A percentile compares a stretch with the other conserved stretches of the same genome.
These are phyloP conservation scores for Alauda arvensis DNA, from an alignment of 2,797 vertebrate species.

Conservation along the genomic window DNA sequence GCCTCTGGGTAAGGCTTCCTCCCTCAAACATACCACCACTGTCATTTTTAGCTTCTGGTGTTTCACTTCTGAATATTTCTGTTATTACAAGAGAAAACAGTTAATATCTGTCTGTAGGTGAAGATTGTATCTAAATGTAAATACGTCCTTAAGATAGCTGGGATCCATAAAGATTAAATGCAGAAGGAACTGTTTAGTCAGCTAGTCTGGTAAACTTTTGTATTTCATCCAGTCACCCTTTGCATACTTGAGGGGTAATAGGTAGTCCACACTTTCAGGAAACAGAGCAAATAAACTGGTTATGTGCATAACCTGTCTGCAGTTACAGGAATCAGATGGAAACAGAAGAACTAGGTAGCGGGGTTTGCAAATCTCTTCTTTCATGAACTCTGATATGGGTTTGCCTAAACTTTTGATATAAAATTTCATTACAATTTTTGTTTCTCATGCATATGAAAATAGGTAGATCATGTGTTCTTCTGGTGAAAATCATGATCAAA, in stretches of 20 bases:
- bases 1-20: neutral
- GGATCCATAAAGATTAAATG: neutral
- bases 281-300: neutral
- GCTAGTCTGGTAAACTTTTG: neutral
- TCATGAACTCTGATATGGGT: neutral
- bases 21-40: neutral
- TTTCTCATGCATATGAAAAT: neutral
- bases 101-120: neutral
- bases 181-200: slow-evolving; percentile 21
- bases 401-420: neutral
- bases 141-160: neutral
- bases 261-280: neutral
- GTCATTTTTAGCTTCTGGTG: neutral
- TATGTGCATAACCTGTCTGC: neutral
- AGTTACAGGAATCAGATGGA: neutral
- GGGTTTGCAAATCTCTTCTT: neutral
- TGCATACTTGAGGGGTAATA: neutral
- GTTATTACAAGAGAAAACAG: neutral
- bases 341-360: neutral
- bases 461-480: neutral
- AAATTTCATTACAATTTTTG: neutral
- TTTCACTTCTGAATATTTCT: neutral
- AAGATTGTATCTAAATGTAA: slow-evolving; percentile 33
- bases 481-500: neutral
- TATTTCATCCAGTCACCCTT: neutral